A percentile compares a stretch with the other conserved stretches of the same genome.
phyloP scores from a whole-genome alignment of 2,113 vertebrate species.

The Manacus vitellinus region DNA sequence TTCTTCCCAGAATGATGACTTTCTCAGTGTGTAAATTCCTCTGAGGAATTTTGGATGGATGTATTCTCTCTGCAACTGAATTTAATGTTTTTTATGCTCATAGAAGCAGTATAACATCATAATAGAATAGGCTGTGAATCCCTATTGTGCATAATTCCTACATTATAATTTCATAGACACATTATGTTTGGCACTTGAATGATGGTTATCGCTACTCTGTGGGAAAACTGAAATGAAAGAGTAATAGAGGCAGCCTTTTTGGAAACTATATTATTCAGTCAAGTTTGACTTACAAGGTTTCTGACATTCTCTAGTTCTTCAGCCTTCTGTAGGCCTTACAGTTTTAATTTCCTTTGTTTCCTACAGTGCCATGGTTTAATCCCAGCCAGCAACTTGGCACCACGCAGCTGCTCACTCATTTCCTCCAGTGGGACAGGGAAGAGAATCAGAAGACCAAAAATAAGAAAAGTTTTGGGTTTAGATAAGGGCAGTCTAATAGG shows the following conservation, averaged over 20 bases:
- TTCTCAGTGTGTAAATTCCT: background rate
- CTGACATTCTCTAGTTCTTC: background rate
- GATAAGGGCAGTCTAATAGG: background rate
- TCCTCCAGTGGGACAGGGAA: background rate
- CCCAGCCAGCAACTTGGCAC: accelerated
- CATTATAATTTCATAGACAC: conserved; percentile 37
- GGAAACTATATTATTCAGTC: background rate
- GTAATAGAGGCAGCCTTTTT: background rate
- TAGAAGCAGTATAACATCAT: conserved; percentile 12
- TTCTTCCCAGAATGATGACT: background rate
- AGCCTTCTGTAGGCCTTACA: background rate
- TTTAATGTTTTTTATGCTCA: conserved; percentile 25
- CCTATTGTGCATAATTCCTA: conserved; percentile 37
- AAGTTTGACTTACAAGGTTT: background rate
- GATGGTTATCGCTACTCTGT: conserved; percentile 34
- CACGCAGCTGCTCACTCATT: accelerated
- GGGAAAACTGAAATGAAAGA: conserved; percentile 24
- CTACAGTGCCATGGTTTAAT: background rate
- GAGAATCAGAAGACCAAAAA: background rate
- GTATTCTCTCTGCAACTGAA: background rate
- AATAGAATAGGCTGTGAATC: conserved; percentile 24
- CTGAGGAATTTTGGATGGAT: background rate
- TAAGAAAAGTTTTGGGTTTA: accelerated
- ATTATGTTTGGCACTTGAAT: conserved; percentile 37
- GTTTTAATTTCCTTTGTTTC: background rate